Evolutionary conservation across 2,888 invertebrate genomes (phyloP).

Genomic region (Harpagoxenus sublaevis): DNA sequence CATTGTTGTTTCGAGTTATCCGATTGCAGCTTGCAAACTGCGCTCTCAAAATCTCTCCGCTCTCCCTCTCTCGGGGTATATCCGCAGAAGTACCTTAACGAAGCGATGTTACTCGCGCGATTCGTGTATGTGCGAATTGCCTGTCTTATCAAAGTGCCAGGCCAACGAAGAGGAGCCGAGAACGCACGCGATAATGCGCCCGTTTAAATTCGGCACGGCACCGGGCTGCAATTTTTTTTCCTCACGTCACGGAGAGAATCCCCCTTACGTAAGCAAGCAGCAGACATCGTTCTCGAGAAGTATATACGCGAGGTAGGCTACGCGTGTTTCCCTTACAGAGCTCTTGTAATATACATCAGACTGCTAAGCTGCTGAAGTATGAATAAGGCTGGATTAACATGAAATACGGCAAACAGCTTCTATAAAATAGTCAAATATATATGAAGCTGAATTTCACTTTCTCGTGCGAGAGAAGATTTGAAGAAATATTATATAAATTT

Average conservation of each 20-base stretch:
- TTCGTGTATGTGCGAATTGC: constrained; percentile 23
- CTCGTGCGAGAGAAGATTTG: background rate
- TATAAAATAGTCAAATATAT: constrained; percentile 17
- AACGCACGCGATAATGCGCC: constrained; percentile 46
- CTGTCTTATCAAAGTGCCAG: constrained; percentile 20
- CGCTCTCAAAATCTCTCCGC: constrained; percentile 11
- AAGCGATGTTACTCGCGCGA: constrained; percentile 16
- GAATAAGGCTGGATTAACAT: constrained; percentile 36
- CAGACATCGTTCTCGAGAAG: constrained; percentile 6
- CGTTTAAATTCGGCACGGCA: constrained; percentile 55
- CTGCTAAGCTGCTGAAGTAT: constrained; percentile 31
- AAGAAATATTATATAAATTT: background rate
- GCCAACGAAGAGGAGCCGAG: constrained; percentile 7
- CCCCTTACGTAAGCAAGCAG: constrained; percentile 24
- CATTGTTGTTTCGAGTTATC: constrained; percentile 22
- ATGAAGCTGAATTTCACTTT: background rate
- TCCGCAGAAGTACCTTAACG: constrained; percentile 13
- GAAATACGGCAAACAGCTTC: constrained; percentile 9
- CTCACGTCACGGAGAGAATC: constrained; percentile 33
- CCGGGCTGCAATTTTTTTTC: constrained; percentile 44
- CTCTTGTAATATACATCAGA: constrained; percentile 25
- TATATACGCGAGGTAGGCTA: constrained; percentile 10
- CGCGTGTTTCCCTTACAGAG: constrained; percentile 6
- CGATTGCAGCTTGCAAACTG: constrained; percentile 31
- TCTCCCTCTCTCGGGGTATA: background rate